Percentiles rank a stretch among this genome's conserved stretches.
These are phyloP conservation scores for Rattus rattus DNA, from an alignment of 2,113 vertebrate species.

Conservation along the genomic window DNA sequence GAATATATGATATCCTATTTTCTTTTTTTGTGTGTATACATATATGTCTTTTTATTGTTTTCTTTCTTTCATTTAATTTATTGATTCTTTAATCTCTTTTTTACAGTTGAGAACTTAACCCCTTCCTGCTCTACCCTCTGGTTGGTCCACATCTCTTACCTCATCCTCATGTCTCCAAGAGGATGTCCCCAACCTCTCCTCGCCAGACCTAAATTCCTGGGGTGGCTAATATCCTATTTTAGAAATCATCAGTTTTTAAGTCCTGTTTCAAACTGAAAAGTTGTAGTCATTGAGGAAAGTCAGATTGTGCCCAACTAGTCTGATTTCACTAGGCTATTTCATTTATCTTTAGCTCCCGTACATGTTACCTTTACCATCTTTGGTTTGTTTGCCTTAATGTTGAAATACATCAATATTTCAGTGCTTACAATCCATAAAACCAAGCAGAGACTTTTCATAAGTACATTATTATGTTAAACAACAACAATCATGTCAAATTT, in stretches of 20 bases:
- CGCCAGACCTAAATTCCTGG: too few species aligned
- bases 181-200: too few species aligned
- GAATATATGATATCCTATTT: not conserved
- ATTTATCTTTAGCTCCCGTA: not conserved
- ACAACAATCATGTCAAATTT: not conserved
- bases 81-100: too few species aligned
- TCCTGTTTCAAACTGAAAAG: not conserved
- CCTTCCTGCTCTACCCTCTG: too few species aligned
- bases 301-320: not conserved
- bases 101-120: too few species aligned
- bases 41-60: too few species aligned
- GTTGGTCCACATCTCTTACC: too few species aligned
- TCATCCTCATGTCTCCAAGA: too few species aligned
- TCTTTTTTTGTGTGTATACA: too few species aligned
- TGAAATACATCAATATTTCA: not conserved
- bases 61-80: too few species aligned
- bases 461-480: not conserved
- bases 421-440: not conserved
- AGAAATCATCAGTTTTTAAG: not conserved
- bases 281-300: not conserved
- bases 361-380: not conserved
- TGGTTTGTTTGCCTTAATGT: not conserved
- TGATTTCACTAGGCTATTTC: too few species aligned
- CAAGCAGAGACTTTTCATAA: not conserved
- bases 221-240: not conserved